Conservation (phyloP, 64 coral and sea anemone genomes). For the Montipora cactus region DNA sequence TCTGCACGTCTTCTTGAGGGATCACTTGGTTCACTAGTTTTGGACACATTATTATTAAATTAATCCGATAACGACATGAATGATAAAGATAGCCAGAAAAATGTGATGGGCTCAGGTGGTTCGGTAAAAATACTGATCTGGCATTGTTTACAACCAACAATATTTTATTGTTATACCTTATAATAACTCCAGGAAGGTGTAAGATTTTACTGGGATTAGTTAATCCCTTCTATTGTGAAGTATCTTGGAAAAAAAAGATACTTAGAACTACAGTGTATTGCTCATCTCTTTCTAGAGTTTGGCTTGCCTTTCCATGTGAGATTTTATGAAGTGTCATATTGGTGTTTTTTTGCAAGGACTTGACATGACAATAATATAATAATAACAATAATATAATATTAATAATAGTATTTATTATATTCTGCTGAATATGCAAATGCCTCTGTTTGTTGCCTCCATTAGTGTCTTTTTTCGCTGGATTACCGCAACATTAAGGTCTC, state of each 20-base stretch:
- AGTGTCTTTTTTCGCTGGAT: constrained; percentile 8
- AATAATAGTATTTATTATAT: not conserved
- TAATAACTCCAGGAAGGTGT: not conserved
- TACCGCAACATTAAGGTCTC: not conserved
- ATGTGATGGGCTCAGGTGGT: constrained; percentile 15
- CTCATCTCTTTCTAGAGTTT: not conserved
- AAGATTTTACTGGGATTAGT: constrained; percentile 13
- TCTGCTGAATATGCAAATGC: not conserved
- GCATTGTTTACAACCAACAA: not conserved
- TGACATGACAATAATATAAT: not conserved
- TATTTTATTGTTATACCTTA: not conserved
- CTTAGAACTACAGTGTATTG: too few relatives aligned
- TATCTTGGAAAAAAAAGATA: too few relatives aligned
- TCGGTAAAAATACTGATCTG: constrained; percentile 1
- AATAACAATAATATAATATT: not conserved
- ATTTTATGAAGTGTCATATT: constrained; percentile 6
- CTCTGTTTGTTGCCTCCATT: constrained; percentile 9
- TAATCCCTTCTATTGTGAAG: not conserved
- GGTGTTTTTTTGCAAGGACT: not conserved
- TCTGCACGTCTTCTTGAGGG: not conserved
- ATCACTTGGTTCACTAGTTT: not conserved
- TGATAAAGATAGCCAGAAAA: constrained; percentile 20
- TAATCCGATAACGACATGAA: constrained; percentile 1
- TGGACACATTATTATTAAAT: not conserved
- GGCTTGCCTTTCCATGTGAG: not conserved